Conservation (phyloP, 2,113 vertebrate species). For the Brachyhypopomus occidentalis region DNA sequence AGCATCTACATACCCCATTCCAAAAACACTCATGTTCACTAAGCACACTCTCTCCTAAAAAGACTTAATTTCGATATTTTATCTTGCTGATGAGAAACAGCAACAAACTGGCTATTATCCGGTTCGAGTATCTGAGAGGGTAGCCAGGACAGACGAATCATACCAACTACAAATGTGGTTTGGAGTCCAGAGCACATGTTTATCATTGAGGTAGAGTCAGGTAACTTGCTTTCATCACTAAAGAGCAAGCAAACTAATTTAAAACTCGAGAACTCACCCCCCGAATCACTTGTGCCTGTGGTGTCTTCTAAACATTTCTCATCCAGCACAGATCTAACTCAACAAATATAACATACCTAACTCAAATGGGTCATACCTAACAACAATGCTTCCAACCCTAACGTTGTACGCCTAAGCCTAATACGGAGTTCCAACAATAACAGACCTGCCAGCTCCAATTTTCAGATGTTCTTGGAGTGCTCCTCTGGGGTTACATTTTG, state of each 20-base stretch:
- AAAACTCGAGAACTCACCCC: not conserved
- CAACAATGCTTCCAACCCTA: no score
- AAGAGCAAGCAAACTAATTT: not conserved
- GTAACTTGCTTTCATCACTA: not conserved
- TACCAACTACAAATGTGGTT: constrained; percentile 30
- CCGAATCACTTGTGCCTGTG: not conserved
- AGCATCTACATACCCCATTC: not conserved
- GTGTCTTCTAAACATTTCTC: not conserved
- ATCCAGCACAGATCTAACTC: not conserved
- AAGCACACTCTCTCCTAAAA: not conserved
- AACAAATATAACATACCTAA: not conserved
- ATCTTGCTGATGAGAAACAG: not conserved
- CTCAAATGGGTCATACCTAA: no score
- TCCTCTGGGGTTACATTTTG: not conserved
- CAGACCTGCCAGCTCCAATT: not conserved
- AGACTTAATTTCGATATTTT: constrained; percentile 9
- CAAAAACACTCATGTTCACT: not conserved
- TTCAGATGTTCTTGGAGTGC: not conserved
- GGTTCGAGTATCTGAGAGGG: not conserved
- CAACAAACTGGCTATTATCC: constrained; percentile 12
- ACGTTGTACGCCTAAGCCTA: no score
- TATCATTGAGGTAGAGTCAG: not conserved
- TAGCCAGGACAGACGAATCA: not conserved
- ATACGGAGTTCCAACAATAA: no score
- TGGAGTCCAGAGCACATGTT: constrained; percentile 9